Conservation (phyloP, 2,888 invertebrate genomes). For the Perizoma affinitatum region DNA sequence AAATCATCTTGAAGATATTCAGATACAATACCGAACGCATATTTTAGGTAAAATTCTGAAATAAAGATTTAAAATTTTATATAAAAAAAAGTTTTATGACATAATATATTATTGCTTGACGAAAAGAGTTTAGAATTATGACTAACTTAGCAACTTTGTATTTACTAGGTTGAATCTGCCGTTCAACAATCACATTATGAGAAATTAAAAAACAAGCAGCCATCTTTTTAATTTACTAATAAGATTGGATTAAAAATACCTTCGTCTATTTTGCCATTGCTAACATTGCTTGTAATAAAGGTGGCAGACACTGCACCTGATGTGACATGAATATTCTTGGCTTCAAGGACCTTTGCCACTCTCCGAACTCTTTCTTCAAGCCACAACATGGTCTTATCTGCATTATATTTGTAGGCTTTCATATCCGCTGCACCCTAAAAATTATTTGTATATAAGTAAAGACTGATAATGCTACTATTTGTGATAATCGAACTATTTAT, state of each 20-base stretch:
- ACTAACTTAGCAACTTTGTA: too few relatives aligned
- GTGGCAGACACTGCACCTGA: conserved; percentile 90
- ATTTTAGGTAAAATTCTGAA: conserved; percentile 86
- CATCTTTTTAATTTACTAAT: too few relatives aligned
- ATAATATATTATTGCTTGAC: too few relatives aligned
- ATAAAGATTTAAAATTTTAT: background rate
- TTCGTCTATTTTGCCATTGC: conserved; percentile 82
- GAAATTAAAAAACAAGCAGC: too few relatives aligned
- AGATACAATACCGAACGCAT: conserved; percentile 91
- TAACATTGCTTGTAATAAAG: conserved; percentile 87
- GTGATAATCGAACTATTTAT: too few relatives aligned
- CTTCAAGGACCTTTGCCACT: conserved; percentile 85
- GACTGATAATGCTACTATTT: too few relatives aligned
- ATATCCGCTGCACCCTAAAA: conserved; percentile 86
- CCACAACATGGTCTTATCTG: conserved; percentile 90
- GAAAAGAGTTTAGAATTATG: too few relatives aligned
- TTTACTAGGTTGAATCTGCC: too few relatives aligned
- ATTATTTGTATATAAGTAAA: conserved; percentile 3
- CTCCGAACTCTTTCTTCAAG: conserved; percentile 88
- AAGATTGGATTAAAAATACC: conserved; percentile 55
- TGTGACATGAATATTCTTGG: conserved; percentile 89
- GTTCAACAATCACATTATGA: too few relatives aligned
- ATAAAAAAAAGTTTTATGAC: background rate
- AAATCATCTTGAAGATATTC: conserved; percentile 90
- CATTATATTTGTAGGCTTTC: conserved; percentile 92